phyloP scores from a whole-genome alignment of 1,140 invertebrate genomes.

The Drosophila kohkoa region DNA sequence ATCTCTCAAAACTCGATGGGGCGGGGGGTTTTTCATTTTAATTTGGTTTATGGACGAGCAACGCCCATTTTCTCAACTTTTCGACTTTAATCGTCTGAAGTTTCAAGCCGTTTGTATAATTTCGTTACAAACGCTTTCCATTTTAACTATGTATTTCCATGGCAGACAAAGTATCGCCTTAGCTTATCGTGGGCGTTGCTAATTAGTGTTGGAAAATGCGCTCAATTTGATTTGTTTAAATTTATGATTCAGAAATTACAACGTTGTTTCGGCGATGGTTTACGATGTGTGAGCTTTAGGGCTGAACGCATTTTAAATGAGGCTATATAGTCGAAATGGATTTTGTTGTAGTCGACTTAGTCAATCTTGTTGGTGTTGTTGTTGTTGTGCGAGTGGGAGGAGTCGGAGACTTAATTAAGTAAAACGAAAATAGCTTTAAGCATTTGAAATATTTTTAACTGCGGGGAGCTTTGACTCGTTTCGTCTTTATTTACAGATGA shows the following conservation, averaged over 20 bases:
- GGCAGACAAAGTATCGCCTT: slow-evolving; percentile 46
- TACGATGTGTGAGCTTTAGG: slow-evolving; percentile 75
- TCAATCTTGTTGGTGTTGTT: neutral
- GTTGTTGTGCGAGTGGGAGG: neutral
- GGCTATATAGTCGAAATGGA: slow-evolving; percentile 36
- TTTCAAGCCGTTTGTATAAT: slow-evolving; percentile 52
- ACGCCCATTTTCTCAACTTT: slow-evolving; percentile 80
- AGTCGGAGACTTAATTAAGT: slow-evolving; percentile 36
- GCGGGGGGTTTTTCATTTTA: slow-evolving; percentile 29
- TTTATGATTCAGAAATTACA: slow-evolving; percentile 66
- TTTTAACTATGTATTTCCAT: slow-evolving; percentile 35
- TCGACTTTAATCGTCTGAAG: slow-evolving; percentile 69
- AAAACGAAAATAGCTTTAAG: slow-evolving; percentile 3
- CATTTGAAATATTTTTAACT: slow-evolving; percentile 25
- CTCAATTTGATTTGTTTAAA: slow-evolving; percentile 81
- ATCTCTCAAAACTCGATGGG: slow-evolving; percentile 42
- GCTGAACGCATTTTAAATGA: slow-evolving; percentile 77
- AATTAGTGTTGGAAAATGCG: slow-evolving; percentile 78
- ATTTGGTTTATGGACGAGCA: slow-evolving; percentile 68
- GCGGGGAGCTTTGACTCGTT: slow-evolving; percentile 24
- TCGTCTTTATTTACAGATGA: slow-evolving; percentile 13
- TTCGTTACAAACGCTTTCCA: slow-evolving; percentile 69
- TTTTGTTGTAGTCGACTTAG: neutral
- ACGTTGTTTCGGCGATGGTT: slow-evolving; percentile 57
- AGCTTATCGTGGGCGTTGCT: slow-evolving; percentile 67